A percentile compares a stretch with the other conserved stretches of the same genome.
Conservation (phyloP, 2,113 vertebrate genomes). For the Toxotes jaculatrix region DNA sequence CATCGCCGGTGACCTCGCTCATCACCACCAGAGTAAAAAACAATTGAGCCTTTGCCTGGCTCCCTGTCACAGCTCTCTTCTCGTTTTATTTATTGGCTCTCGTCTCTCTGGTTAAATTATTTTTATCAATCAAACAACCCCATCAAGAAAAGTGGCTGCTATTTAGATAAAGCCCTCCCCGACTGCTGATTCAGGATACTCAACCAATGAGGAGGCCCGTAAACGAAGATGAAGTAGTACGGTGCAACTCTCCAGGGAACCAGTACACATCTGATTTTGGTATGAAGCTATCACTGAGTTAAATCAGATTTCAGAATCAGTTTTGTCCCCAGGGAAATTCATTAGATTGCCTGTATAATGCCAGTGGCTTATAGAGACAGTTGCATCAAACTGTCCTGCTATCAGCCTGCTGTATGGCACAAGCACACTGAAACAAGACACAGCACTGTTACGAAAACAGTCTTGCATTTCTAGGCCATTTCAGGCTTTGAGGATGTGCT, state of each 20-base stretch:
- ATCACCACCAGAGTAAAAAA: conserved; percentile 82
- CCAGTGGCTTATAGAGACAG: conserved; percentile 27
- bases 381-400: conserved; percentile 4
- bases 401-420: background rate
- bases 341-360: conserved; percentile 41
- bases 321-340: conserved; percentile 48
- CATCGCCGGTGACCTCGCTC: conserved; percentile 75
- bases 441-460: background rate
- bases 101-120: conserved; percentile 53
- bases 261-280: conserved; percentile 39
- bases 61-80: conserved; percentile 27
- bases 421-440: background rate
- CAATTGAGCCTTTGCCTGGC: conserved; percentile 52
- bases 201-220: conserved; percentile 48
- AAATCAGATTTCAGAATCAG: conserved; percentile 49
- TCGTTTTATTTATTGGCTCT: conserved; percentile 52
- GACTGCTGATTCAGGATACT: conserved; percentile 20
- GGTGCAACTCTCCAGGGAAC: conserved; percentile 36
- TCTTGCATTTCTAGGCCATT: conserved; percentile 45
- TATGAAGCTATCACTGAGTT: conserved; percentile 35
- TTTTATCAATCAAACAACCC: conserved; percentile 72
- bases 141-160: conserved; percentile 64
- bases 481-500: conserved; percentile 41
- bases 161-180: conserved; percentile 47
- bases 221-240: conserved; percentile 48